phyloP scores from a whole-genome alignment of 2,888 invertebrate species.

The Troilus luridus region DNA sequence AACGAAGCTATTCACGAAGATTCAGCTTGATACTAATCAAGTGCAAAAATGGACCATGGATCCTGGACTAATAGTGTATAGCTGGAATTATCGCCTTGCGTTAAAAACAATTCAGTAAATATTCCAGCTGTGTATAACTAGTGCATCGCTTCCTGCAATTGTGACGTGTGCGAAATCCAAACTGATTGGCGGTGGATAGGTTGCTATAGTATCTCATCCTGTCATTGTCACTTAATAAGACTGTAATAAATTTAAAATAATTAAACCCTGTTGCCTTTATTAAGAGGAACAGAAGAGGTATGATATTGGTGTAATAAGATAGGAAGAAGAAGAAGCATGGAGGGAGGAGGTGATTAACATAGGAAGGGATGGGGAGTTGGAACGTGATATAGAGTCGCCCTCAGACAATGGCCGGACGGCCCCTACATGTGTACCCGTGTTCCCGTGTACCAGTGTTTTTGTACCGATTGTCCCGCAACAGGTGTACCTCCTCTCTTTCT shows the following conservation, averaged over 20 bases:
- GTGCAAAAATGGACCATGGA: too few relatives aligned
- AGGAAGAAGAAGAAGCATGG: not conserved
- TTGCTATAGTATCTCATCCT: too few relatives aligned
- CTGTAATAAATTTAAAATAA: not conserved
- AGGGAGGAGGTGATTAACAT: constrained; percentile 31
- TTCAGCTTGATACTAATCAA: too few relatives aligned
- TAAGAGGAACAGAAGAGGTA: not conserved
- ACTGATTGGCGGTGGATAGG: too few relatives aligned
- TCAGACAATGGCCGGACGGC: constrained; percentile 43
- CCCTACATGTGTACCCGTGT: constrained; percentile 57
- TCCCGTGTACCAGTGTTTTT: constrained; percentile 47
- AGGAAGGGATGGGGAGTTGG: constrained; percentile 26
- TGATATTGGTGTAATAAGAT: not conserved
- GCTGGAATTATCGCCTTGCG: too few relatives aligned
- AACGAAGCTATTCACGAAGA: too few relatives aligned
- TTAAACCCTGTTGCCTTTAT: not conserved
- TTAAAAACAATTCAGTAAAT: too few relatives aligned
- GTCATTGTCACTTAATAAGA: too few relatives aligned
- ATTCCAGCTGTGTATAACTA: too few relatives aligned
- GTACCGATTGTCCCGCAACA: constrained; percentile 27
- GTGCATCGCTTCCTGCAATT: too few relatives aligned
- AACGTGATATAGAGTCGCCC: constrained; percentile 40
- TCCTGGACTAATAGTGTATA: too few relatives aligned
- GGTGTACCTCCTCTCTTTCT: constrained; percentile 41
- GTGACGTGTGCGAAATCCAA: too few relatives aligned